A percentile compares a stretch with the other conserved stretches of the same genome.
These are phyloP conservation scores for Arremon aurantiirostris DNA, from an alignment of 2,797 vertebrate species.

Conservation along the genomic window DNA sequence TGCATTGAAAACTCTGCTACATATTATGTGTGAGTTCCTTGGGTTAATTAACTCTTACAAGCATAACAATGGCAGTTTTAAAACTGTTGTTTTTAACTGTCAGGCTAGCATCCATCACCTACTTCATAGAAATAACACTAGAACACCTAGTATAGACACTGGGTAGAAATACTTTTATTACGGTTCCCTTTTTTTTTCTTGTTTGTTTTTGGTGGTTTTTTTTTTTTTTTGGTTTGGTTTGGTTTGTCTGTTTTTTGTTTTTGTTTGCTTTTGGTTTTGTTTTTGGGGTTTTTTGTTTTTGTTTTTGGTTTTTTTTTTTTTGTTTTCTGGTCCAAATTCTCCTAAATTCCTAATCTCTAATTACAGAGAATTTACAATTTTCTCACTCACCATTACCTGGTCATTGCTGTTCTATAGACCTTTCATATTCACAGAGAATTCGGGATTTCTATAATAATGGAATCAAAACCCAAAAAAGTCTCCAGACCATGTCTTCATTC, in stretches of 20 bases:
- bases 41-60: not conserved
- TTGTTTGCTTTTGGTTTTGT: no score
- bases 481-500: not conserved
- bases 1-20: not conserved
- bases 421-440: not conserved
- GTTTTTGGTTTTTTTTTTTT: no score
- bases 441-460: not conserved
- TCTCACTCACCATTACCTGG: not conserved
- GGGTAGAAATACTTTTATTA: not conserved
- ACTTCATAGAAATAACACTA: not conserved
- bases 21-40: not conserved
- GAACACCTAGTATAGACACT: not conserved
- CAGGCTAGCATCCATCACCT: not conserved
- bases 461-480: not conserved
- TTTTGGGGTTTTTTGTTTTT: no score
- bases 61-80: not conserved
- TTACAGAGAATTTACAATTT: not conserved
- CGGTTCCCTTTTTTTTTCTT: no score
- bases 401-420: not conserved
- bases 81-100: not conserved
- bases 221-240: no score
- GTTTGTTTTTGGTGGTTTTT: no score
- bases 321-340: not conserved
- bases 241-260: no score
- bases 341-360: not conserved